Evolutionary conservation across 1,140 invertebrate genomes (phyloP).

Genomic region (Cydia strobilella): DNA sequence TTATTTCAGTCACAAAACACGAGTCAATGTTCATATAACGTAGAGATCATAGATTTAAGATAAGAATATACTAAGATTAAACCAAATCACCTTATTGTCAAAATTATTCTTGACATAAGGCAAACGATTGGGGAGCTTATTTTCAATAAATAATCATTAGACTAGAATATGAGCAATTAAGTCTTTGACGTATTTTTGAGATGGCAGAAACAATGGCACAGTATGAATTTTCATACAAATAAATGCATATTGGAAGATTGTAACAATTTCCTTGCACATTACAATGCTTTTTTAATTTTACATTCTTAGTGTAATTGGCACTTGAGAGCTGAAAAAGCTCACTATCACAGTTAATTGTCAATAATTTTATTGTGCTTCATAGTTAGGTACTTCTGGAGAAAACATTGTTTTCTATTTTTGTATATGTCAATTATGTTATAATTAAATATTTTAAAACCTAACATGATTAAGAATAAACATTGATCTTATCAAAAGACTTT

Average conservation of each 20-base stretch:
- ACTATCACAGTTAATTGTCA: constrained; percentile 66
- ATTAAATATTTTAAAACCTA: constrained; percentile 37
- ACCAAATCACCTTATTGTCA: neutral
- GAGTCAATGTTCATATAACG: constrained; percentile 38
- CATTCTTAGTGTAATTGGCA: constrained; percentile 57
- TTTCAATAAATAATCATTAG: constrained; percentile 63
- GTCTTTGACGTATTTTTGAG: constrained; percentile 49
- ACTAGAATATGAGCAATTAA: constrained; percentile 79
- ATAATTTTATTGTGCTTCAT: constrained; percentile 52
- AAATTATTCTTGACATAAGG: constrained; percentile 5
- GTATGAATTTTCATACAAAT: constrained; percentile 37
- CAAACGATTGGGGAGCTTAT: neutral
- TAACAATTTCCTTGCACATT: neutral
- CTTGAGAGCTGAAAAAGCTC: constrained; percentile 54
- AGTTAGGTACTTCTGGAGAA: constrained; percentile 40
- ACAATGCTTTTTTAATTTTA: neutral
- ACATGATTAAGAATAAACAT: constrained; percentile 19
- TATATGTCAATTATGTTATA: constrained; percentile 36
- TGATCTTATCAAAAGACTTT: constrained; percentile 12
- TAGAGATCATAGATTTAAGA: constrained; percentile 51
- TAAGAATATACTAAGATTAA: constrained; percentile 26
- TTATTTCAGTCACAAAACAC: constrained; percentile 41
- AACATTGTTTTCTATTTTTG: constrained; percentile 22
- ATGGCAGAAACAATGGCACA: constrained; percentile 74
- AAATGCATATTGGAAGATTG: constrained; percentile 10